Evolutionary conservation across 2,113 vertebrate genomes (phyloP).

Genomic region (Hippocampus zosterae): DNA sequence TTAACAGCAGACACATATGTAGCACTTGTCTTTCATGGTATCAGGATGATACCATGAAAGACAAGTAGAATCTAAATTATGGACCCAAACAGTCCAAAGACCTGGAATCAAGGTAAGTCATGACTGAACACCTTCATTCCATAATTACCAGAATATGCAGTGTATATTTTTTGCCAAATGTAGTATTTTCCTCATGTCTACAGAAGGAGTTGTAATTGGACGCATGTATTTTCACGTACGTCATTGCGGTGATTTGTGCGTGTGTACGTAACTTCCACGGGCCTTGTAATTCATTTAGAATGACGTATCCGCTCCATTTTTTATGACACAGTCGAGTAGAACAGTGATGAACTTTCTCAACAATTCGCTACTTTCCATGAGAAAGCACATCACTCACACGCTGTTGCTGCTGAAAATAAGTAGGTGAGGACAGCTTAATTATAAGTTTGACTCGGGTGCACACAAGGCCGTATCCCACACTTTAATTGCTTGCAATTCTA

Average conservation of each 20-base stretch:
- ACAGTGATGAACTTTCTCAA: not conserved
- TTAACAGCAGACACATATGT: too few relatives aligned
- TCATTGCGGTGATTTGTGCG: constrained; percentile 3
- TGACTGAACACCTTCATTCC: not conserved
- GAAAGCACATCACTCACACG: not conserved
- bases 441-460: not conserved
- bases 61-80: not conserved
- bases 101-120: not conserved
- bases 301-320: not conserved
- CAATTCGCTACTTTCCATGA: not conserved
- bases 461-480: constrained; percentile 2
- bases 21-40: too few relatives aligned
- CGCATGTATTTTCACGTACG: not conserved
- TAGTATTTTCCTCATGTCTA: not conserved
- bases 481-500: constrained; percentile 1
- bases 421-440: constrained; percentile 1
- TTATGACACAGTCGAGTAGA: not conserved
- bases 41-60: too few relatives aligned
- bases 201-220: not conserved
- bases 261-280: not conserved
- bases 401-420: not conserved
- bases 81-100: not conserved
- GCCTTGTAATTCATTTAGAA: too few relatives aligned
- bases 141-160: not conserved
- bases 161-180: not conserved